Base-by-base conservation (phyloP, 2,113 vertebrate species). In the Cyanoramphus novaezelandiae region DNA sequence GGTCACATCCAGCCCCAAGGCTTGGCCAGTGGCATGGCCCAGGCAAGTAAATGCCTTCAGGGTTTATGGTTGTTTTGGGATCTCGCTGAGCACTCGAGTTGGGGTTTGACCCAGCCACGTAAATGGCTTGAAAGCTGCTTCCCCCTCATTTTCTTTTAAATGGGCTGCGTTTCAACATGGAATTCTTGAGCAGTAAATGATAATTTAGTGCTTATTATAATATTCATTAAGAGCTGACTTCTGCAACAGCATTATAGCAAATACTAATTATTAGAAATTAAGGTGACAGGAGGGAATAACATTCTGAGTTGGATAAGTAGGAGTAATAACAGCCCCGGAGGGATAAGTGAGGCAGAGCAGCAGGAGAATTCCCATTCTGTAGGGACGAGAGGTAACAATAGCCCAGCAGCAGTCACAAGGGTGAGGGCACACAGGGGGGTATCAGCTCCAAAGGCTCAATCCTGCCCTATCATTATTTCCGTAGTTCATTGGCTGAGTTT, bases 221-320 rank as follows among this genome's bases (percentile, higher is more conserved):
- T 72, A 77, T 77, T 83, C 44, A 95, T 92, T 96, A 87, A 91
- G 76, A 83, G 23, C 68, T 86, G 68, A 27, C 28, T 46, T 90
- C 82, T 91, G 41, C 86, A 86, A 49, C 20, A 83, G 72, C 59
- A 0, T 62, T 86, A 65, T 11, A 80, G 49, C 76, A 91, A 91
- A 93, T 21, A 93, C 49, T 84, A 92, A 95, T 95, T 92, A 91
- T 74, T 91, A 77, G 89, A 86, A 92, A 92, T 93, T 62, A 94
- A 88, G 79, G 89, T 88, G 95, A 68, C 83, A 59, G 24, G 69
- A 86, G 64, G 80, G 50, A 91, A 49, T 81, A 88, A 95, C 62
- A 83, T 21, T 57, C 88, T 19, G 39, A 82, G 33, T 23, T 60
- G 72, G 69, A 28, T 69, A 65, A 88, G 83, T 50, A 77, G 82